Evolutionary conservation across 2,113 vertebrate genomes (phyloP), one percentile per base, ranked within the genome.

Genomic region (Forbesichthys papilliferus): DNA sequence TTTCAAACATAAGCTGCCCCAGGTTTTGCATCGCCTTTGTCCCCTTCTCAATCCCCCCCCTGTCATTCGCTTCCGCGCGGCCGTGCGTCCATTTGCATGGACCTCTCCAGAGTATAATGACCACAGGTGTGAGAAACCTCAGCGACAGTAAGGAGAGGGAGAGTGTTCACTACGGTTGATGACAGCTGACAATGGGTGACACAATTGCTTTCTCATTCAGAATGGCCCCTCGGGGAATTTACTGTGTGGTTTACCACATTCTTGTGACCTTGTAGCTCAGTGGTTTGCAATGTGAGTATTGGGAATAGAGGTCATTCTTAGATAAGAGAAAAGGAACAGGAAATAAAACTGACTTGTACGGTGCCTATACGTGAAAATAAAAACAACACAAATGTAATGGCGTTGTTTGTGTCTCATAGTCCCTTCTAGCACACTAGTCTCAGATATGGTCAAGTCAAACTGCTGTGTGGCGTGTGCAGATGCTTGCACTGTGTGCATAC

Each of bases 11-110:
- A 87, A 86, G 88, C 91, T 89, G 84, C 82, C 77, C 51, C 84
- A 67, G 72, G 68, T 87, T 93, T 93, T 93, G 92, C 91, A 92
- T 93, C 67, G 69, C 75, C 78, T 90, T 86, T 68, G 71, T 78
- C 20, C 51, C 11, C 77, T 70, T 84, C 89, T 88, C 76, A 81
- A 6, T 80, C 62, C 71, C 47, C 64, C 16, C 33, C 66, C 71
- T 72, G 66, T 77, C 78, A 27, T 68, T 67, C 51, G 16, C 83
- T 88, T 90, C 85, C 79, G 74, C 34, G 36, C 72, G 62, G 61
- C 71, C 51, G 52, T 33, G 20, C 36, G 9, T 12, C 18, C 4
- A 89, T 92, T 93, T 93, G 89, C 89, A 89, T 63, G 61, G 42
- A 53, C 9, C 9, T 20, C 58, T 42, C 13, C 33, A 11, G 0